These are phyloP conservation scores for Drosophila prolongata DNA, from an alignment of 2,888 invertebrate species.

Conservation along the genomic window DNA sequence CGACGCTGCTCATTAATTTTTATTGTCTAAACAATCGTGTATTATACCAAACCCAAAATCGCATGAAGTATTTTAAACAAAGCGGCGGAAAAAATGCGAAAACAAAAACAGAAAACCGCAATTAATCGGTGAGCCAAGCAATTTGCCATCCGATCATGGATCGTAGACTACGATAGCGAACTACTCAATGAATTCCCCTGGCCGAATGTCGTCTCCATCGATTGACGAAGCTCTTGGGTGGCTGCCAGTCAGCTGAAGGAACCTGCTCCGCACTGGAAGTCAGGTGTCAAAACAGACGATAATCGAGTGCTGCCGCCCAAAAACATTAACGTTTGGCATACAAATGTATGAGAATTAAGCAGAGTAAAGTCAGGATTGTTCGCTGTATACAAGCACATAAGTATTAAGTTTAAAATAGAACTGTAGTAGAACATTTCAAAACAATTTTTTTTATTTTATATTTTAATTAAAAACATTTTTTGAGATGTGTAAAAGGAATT, in stretches of 20 bases:
- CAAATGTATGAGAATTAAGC: constrained; percentile 45
- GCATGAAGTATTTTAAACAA: constrained; percentile 48
- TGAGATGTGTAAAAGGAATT: too few species aligned
- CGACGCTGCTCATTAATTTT: constrained; percentile 54
- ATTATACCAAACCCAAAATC: constrained; percentile 21
- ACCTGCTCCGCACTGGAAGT: constrained; percentile 16
- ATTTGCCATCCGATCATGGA: constrained; percentile 55
- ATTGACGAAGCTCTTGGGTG: constrained; percentile 34
- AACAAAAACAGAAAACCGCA: constrained; percentile 17
- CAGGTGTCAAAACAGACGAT: constrained; percentile 44
- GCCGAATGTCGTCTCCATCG: constrained; percentile 20
- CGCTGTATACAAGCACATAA: background rate
- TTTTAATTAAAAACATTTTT: too few species aligned
- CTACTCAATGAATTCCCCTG: constrained; percentile 21
- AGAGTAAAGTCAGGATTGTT: background rate
- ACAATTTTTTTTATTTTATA: too few species aligned
- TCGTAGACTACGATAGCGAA: constrained; percentile 32
- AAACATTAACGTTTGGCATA: constrained; percentile 47
- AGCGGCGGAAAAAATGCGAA: background rate
- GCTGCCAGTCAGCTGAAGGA: constrained; percentile 47
- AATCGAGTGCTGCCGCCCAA: constrained; percentile 28
- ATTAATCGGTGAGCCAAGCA: constrained; percentile 28
- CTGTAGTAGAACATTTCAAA: too few species aligned
- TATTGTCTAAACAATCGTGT: constrained; percentile 47
- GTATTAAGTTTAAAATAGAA: too few species aligned